Evolutionary conservation across 2,888 invertebrate genomes (phyloP).

Genomic region (Sthenelais limicola): DNA sequence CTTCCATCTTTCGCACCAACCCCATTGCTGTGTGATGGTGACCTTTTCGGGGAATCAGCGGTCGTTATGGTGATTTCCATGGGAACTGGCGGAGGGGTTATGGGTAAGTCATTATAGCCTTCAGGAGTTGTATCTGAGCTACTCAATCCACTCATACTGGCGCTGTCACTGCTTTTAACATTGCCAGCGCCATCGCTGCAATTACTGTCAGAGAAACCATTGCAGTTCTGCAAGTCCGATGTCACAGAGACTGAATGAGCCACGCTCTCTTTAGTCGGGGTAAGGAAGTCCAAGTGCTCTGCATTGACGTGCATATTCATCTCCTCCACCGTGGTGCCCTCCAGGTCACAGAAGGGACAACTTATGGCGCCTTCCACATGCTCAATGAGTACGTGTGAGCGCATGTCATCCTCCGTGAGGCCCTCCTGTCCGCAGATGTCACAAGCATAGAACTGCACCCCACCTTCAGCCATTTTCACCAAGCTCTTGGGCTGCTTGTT

Average conservation of each 20-base stretch:
- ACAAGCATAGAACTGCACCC: slow-evolving; percentile 73
- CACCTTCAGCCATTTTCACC: slow-evolving; percentile 41
- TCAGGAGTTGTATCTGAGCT: slow-evolving; percentile 22
- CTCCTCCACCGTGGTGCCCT: slow-evolving; percentile 82
- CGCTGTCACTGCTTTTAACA: slow-evolving; percentile 22
- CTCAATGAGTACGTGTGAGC: slow-evolving; percentile 83
- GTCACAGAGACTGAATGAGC: background rate
- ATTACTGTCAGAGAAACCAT: background rate
- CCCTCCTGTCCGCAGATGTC: slow-evolving; percentile 90
- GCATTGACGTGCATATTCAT: slow-evolving; percentile 86
- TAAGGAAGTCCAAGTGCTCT: slow-evolving; percentile 86
- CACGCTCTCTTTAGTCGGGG: slow-evolving; percentile 74
- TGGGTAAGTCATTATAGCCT: slow-evolving; percentile 24
- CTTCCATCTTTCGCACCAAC: slow-evolving; percentile 8
- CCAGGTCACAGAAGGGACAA: slow-evolving; percentile 88
- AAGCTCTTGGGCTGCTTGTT: too few relatives aligned
- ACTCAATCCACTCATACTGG: slow-evolving; percentile 28
- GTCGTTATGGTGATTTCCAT: slow-evolving; percentile 41
- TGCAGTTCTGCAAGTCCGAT: slow-evolving; percentile 19
- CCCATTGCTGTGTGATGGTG: background rate
- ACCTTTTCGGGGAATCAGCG: slow-evolving; percentile 27
- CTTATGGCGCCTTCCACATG: slow-evolving; percentile 85
- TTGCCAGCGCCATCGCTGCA: slow-evolving; percentile 7
- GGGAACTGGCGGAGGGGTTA: slow-evolving; percentile 23
- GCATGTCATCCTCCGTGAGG: slow-evolving; percentile 77